Percentiles rank a stretch among this genome's conserved stretches.
Conservation (phyloP, 2,113 vertebrate genomes). For the Serinus canaria region DNA sequence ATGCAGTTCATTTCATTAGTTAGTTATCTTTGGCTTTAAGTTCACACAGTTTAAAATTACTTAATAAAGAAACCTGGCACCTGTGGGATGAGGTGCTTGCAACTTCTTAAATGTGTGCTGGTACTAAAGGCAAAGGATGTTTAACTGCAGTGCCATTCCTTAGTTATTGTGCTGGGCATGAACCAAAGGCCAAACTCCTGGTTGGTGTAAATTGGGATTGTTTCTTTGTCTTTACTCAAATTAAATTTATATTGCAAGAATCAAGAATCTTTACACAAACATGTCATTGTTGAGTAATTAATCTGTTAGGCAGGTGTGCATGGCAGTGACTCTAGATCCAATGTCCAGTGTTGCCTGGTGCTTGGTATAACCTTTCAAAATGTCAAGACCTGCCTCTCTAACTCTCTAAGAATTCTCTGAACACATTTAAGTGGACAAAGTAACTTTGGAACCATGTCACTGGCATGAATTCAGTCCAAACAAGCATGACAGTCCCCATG, state of each 20-base stretch:
- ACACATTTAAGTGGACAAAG: background rate
- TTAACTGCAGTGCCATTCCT: background rate
- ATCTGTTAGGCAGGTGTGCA: background rate
- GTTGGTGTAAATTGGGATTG: background rate
- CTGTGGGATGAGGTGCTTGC: background rate
- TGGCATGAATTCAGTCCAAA: background rate
- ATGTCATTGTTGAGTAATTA: background rate
- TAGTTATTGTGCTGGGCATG: background rate
- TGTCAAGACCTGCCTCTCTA: background rate
- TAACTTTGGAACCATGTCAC: background rate
- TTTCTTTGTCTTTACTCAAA: background rate
- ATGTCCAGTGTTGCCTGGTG: background rate
- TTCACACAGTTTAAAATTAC: background rate
- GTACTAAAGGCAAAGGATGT: background rate
- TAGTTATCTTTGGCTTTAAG: background rate
- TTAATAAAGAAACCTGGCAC: background rate
- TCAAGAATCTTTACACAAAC: background rate
- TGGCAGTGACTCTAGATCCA: background rate
- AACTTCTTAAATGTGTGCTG: background rate
- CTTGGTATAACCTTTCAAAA: constrained; percentile 30
- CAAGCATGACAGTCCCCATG: background rate
- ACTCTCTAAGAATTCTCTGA: background rate
- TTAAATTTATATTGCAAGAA: background rate
- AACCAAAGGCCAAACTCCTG: background rate
- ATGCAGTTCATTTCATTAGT: background rate